Base-by-base conservation (phyloP, 1,140 invertebrate genomes). In the Arion vulgaris region DNA sequence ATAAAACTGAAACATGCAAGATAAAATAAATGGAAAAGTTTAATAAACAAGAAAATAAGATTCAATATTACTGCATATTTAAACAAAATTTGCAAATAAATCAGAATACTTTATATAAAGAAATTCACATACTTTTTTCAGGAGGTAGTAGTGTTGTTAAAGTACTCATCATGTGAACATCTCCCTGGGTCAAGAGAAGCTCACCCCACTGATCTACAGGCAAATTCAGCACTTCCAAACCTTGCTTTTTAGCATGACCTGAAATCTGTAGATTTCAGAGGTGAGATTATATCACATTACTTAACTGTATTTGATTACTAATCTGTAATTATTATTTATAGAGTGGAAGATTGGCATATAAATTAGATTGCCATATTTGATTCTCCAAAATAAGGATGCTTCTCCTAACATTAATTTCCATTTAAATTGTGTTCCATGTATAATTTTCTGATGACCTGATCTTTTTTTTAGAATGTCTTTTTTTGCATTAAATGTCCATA, bases 201-300 rank as follows among this genome's bases (percentile, higher is more conserved):
- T 80, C 78, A 32, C 78, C 78, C 78, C 78, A 80, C 15, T 45
- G 39, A 39, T 69, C 66, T 34, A 49, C 32, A 19, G 78, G 39
- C 32, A 71, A 28, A 4, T 15, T 32, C 7, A 23, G 62, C 5
- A 32, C 36, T 28, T 53, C 4, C 32, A 34, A 4, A 57, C 26
- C 9, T 57, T 32, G 36, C 39, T 45, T 71, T 19, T 57, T 80
- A 36, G 2, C 39, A 51, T 41, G 39, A n/a, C 68, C 66, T 41
- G 36, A 34, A 36, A 71, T 45, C 68, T 69, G 28, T 5, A 80
- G 11, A 76, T 9, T 28, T 73, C 53, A 72, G 38, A 74, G 45
- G 38, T 45, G 45, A 74, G 4, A 49, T 74, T 74, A 15, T 57
- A 15, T 45, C 15, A 45, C 5, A 15, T 15, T 45, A 5, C 5